phyloP scores from a whole-genome alignment of 2,113 vertebrate genomes.

The Entomyzon cyanotis region DNA sequence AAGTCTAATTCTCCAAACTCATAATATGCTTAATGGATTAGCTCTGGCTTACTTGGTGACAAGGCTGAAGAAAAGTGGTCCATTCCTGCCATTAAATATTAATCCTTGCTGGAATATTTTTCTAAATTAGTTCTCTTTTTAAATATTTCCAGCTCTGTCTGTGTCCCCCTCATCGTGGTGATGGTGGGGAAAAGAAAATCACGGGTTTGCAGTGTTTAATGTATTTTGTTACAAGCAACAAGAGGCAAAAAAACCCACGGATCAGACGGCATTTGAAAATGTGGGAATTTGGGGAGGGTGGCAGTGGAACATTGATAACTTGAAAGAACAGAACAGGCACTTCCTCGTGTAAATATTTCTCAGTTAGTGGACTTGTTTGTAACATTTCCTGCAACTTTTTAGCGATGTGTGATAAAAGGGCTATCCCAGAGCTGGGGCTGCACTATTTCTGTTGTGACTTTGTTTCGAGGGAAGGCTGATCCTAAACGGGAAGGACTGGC shows the following conservation, averaged over 20 bases:
- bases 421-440: not conserved
- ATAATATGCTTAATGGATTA: constrained; percentile 66
- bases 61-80: constrained; percentile 30
- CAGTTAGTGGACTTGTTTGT: not conserved
- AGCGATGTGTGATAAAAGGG: not conserved
- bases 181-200: not conserved
- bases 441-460: not conserved
- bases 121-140: not conserved
- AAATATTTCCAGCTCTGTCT: not conserved
- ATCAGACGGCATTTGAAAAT: not conserved
- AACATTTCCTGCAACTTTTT: not conserved
- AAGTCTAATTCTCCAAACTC: constrained; percentile 43
- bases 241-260: not conserved
- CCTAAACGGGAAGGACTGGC: not conserved
- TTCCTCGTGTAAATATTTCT: not conserved
- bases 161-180: not conserved
- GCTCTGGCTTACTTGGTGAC: constrained; percentile 27
- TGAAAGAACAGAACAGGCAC: not conserved
- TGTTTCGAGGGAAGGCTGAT: not conserved
- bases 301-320: not conserved
- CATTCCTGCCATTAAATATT: constrained; percentile 22
- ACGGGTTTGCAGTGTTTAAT: not conserved
- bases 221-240: not conserved
- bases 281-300: not conserved
- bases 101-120: not conserved